phyloP scores from a whole-genome alignment of 1,140 invertebrate species.

The Drosophila obscura region DNA sequence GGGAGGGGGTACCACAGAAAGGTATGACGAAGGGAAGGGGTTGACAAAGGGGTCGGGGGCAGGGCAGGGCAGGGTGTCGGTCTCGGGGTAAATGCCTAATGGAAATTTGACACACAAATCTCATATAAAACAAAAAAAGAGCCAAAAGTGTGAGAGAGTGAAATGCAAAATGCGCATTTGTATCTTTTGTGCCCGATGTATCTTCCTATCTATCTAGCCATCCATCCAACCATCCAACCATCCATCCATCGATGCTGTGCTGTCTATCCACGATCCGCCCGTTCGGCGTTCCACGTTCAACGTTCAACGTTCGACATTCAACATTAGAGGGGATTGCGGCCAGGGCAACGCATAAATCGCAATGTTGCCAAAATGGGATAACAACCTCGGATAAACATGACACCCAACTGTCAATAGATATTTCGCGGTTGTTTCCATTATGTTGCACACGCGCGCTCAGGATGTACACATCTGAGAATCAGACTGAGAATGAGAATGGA shows the following conservation, averaged over 20 bases:
- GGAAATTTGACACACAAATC: slow-evolving; percentile 83
- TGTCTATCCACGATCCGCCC: slow-evolving; percentile 49
- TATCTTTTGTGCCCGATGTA: slow-evolving; percentile 47
- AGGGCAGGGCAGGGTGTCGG: slow-evolving; percentile 9
- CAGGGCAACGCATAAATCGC: slow-evolving; percentile 77
- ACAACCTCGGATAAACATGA: slow-evolving; percentile 83
- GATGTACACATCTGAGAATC: neutral
- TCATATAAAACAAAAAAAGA: slow-evolving; percentile 67
- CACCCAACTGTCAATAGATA: slow-evolving; percentile 84
- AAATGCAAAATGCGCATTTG: slow-evolving; percentile 78
- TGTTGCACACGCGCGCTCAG: slow-evolving; percentile 65
- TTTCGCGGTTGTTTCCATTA: slow-evolving; percentile 83
- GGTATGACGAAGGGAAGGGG: too few relatives aligned
- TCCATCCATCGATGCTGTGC: neutral
- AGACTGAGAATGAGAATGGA: slow-evolving; percentile 10
- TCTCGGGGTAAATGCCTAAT: slow-evolving; percentile 62
- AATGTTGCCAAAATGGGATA: slow-evolving; percentile 83
- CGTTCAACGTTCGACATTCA: neutral
- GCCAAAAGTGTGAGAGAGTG: neutral
- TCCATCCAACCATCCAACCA: neutral
- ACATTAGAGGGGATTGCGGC: slow-evolving; percentile 9
- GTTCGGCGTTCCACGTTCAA: slow-evolving; percentile 32
- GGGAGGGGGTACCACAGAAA: too few relatives aligned
- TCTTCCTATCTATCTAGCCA: slow-evolving; percentile 17
- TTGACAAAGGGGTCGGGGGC: slow-evolving; percentile 23